Conservation (phyloP, 2,797 vertebrate genomes). For the Leptoclinus maculatus region DNA sequence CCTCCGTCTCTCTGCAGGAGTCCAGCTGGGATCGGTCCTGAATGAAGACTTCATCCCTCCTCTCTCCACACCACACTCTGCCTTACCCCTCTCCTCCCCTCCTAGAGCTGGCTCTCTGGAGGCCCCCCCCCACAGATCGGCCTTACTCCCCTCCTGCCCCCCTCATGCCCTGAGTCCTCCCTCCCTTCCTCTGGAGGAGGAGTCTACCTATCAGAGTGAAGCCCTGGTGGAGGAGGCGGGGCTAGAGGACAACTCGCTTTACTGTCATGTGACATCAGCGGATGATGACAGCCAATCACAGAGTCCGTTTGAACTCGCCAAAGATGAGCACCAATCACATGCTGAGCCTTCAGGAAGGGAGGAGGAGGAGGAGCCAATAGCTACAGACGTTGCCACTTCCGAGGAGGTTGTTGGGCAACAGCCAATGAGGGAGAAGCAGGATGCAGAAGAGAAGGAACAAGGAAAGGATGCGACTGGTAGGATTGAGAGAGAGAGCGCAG, state of each 20-base stretch:
- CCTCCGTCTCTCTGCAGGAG: constrained; percentile 32
- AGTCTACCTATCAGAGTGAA: constrained; percentile 2
- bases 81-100: constrained; percentile 10
- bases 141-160: constrained; percentile 38
- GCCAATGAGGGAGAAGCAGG: constrained; percentile 30
- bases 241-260: constrained; percentile 5
- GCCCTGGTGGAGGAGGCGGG: not conserved
- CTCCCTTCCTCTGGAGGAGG: not conserved
- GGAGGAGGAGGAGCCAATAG: not conserved
- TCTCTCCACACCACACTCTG: not conserved
- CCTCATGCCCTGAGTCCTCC: not conserved
- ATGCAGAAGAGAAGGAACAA: not conserved
- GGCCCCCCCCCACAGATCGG: constrained; percentile 27
- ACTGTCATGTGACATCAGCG: not conserved
- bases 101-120: constrained; percentile 52
- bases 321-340: constrained; percentile 44
- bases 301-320: constrained; percentile 40
- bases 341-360: constrained; percentile 39
- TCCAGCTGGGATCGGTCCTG: constrained; percentile 18
- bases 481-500: too few species aligned
- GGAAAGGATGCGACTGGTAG: too few species aligned
- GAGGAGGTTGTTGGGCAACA: constrained; percentile 11
- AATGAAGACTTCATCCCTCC: constrained; percentile 1
- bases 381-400: fast-evolving
- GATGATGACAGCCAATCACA: constrained; percentile 51